A percentile compares a stretch with the other conserved stretches of the same genome.
These are phyloP conservation scores for Henricia sp. DNA, from an alignment of 53 echinoderm and acorn worm genomes.

Conservation along the genomic window DNA sequence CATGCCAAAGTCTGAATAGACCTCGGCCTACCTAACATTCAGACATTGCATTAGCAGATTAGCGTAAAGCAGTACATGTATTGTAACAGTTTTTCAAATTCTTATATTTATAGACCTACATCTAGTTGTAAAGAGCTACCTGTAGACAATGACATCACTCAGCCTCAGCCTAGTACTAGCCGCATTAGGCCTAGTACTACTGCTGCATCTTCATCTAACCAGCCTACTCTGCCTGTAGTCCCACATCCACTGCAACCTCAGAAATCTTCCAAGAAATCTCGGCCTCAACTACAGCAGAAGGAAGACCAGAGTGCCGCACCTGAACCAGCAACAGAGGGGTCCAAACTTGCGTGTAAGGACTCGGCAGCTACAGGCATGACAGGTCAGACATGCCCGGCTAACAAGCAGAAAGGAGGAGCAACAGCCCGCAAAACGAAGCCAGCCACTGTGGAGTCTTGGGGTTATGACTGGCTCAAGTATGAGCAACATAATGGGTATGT, in stretches of 20 bases:
- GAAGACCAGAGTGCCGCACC: background rate
- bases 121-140: background rate
- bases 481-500: slow-evolving; percentile 17
- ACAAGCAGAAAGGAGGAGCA: too few relatives aligned
- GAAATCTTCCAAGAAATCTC: background rate
- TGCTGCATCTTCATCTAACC: background rate
- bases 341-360: background rate
- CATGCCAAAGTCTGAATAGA: too few relatives aligned
- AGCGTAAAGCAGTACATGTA: background rate
- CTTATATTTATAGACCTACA: background rate
- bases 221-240: background rate
- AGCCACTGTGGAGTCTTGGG: slow-evolving; percentile 49
- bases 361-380: background rate
- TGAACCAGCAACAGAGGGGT: background rate
- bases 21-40: too few relatives aligned
- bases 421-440: slow-evolving; percentile 13
- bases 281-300: background rate
- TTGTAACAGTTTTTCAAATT: background rate
- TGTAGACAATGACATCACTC: background rate
- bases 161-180: background rate
- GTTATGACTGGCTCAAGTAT: slow-evolving; percentile 51
- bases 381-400: too few relatives aligned
- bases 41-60: too few relatives aligned
- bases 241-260: background rate
- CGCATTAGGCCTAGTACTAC: background rate